These are phyloP conservation scores for Criorhina ranunculi DNA, from an alignment of 2,888 invertebrate genomes.

Conservation along the genomic window DNA sequence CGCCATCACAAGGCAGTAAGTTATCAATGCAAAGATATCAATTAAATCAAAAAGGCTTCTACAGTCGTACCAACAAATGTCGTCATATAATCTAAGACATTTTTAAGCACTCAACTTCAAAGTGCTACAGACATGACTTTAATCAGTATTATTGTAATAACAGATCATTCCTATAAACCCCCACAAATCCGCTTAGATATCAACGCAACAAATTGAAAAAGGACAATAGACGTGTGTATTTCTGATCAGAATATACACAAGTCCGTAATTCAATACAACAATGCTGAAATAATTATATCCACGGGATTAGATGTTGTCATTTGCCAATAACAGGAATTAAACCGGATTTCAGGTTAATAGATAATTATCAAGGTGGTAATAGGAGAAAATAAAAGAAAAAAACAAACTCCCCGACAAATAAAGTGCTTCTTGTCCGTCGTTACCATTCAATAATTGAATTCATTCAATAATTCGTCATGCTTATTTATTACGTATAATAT, in stretches of 20 bases:
- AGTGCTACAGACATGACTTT: neutral
- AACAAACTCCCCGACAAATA: conserved; percentile 14
- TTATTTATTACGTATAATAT: conserved; percentile 30
- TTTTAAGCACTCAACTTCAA: too few relatives aligned
- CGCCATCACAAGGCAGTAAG: too few relatives aligned
- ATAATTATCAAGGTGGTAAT: conserved; percentile 22
- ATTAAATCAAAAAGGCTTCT: too few relatives aligned
- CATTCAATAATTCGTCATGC: conserved; percentile 34
- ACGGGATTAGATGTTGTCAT: conserved; percentile 18
- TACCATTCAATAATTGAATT: conserved; percentile 38
- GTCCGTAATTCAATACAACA: conserved; percentile 6
- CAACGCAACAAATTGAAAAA: conserved; percentile 4
- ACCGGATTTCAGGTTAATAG: conserved; percentile 43
- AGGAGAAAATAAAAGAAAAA: neutral
- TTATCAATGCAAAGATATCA: too few relatives aligned
- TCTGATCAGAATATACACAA: conserved; percentile 11
- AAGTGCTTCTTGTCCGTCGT: conserved; percentile 10
- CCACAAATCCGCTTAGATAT: conserved; percentile 20
- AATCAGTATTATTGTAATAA: neutral
- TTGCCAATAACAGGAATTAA: conserved; percentile 56
- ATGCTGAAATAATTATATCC: conserved; percentile 22
- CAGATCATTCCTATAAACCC: neutral
- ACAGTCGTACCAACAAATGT: too few relatives aligned
- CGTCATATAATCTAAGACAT: too few relatives aligned
- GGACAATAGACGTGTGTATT: neutral